Evolutionary conservation across 2,113 vertebrate genomes (phyloP).

Genomic region (Herpetotheres cachinnans): DNA sequence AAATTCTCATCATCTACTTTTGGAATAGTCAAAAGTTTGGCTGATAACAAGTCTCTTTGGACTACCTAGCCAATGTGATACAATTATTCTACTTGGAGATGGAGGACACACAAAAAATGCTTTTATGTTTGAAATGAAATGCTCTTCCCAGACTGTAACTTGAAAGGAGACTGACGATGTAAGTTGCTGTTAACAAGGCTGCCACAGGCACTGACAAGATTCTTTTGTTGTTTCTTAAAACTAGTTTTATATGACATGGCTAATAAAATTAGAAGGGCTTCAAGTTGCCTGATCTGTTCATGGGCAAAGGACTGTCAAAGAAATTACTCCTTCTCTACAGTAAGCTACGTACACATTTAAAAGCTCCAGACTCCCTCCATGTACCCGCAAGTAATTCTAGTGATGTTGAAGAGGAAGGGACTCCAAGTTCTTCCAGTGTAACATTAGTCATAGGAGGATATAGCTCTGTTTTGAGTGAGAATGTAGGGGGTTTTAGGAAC

Average conservation of each 20-base stretch:
- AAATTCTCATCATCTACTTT: neutral
- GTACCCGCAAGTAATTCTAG: neutral
- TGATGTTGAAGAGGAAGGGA: neutral
- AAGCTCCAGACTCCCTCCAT: neutral
- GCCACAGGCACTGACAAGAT: neutral
- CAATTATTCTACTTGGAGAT: neutral
- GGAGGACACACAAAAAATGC: accelerated
- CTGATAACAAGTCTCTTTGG: neutral
- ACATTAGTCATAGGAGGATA: neutral
- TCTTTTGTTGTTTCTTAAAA: neutral
- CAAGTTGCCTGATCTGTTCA: neutral
- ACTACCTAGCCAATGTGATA: neutral
- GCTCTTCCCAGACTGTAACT: neutral
- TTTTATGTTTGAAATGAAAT: neutral
- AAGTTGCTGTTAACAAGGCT: neutral
- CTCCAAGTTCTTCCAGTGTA: neutral
- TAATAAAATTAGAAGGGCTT: neutral
- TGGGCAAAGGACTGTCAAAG: neutral
- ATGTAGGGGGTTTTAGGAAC: neutral
- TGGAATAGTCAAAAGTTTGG: neutral
- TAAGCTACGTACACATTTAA: neutral
- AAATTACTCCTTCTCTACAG: neutral
- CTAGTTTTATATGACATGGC: neutral
- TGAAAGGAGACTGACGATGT: neutral
- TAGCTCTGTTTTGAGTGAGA: neutral